phyloP scores from a whole-genome alignment of 2,113 vertebrate species.

The Tamias sibiricus region DNA sequence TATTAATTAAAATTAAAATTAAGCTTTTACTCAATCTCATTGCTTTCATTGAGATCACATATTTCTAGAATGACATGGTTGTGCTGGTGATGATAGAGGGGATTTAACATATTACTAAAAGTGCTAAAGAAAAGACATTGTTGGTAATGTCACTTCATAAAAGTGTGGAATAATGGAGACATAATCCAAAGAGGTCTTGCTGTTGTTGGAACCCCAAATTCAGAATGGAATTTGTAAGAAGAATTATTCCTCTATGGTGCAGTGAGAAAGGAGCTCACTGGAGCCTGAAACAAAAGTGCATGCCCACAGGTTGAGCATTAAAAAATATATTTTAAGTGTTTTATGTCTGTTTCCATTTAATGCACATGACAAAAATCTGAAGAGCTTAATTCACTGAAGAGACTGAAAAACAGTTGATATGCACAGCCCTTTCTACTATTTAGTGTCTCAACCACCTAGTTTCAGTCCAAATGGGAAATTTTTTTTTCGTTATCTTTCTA shows the following conservation, averaged over 20 bases:
- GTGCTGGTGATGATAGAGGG: accelerated
- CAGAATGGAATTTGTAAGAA: background rate
- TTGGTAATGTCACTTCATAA: background rate
- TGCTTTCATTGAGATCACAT: background rate
- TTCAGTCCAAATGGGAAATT: background rate
- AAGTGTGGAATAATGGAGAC: background rate
- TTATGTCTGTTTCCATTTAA: background rate
- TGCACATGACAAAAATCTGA: background rate
- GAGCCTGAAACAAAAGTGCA: background rate
- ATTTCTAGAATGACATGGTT: background rate
- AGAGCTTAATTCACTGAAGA: background rate
- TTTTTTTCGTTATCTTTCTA: background rate
- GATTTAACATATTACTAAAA: background rate
- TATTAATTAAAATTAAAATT: background rate
- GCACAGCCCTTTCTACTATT: accelerated
- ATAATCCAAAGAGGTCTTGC: background rate
- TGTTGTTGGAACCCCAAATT: background rate
- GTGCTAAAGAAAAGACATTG: background rate
- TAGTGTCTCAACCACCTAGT: background rate
- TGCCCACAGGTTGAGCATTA: background rate
- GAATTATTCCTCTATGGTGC: background rate
- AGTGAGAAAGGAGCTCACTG: background rate
- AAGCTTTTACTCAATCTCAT: background rate
- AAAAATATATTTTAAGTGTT: too few species aligned
- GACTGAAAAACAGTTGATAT: background rate